Evolutionary conservation across 2,113 vertebrate genomes (phyloP).

Genomic region (Scophthalmus maximus): DNA sequence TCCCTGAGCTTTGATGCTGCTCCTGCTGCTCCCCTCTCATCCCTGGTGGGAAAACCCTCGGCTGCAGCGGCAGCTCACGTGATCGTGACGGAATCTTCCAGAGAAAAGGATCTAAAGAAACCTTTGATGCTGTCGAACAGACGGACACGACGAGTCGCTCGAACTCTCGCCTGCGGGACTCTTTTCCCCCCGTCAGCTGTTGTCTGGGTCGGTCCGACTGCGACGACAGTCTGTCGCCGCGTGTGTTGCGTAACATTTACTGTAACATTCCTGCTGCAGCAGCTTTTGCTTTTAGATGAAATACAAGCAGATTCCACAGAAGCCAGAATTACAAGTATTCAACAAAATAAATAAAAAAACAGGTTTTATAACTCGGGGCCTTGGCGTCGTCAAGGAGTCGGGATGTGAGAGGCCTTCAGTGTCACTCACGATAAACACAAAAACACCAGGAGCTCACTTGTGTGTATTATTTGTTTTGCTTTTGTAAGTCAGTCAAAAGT

Average conservation of each 20-base stretch:
- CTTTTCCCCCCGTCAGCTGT: conserved; percentile 53
- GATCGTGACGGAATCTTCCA: conserved; percentile 22
- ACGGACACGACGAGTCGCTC: conserved; percentile 2
- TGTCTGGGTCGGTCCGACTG: conserved; percentile 59
- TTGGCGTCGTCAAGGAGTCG: neutral
- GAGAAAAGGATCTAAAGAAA: conserved; percentile 1
- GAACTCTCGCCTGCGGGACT: conserved; percentile 23
- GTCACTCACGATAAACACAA: too few relatives aligned
- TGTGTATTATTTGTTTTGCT: too few relatives aligned
- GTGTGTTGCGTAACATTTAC: neutral
- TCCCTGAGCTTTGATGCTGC: conserved; percentile 32
- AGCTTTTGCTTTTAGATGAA: neutral
- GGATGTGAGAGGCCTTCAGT: too few relatives aligned
- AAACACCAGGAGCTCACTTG: too few relatives aligned
- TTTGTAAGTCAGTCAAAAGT: too few relatives aligned
- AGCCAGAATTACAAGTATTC: neutral
- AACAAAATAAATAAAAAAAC: neutral
- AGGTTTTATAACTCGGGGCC: neutral
- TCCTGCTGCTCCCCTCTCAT: conserved; percentile 30
- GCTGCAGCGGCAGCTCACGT: neutral
- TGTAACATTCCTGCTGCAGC: neutral
- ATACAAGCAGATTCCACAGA: neutral
- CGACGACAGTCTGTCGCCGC: conserved; percentile 58
- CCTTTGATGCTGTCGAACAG: conserved; percentile 11
- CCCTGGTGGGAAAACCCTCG: conserved; percentile 14